These are phyloP conservation scores for Cosmia trapezina DNA, from an alignment of 2,888 invertebrate genomes.

Conservation along the genomic window DNA sequence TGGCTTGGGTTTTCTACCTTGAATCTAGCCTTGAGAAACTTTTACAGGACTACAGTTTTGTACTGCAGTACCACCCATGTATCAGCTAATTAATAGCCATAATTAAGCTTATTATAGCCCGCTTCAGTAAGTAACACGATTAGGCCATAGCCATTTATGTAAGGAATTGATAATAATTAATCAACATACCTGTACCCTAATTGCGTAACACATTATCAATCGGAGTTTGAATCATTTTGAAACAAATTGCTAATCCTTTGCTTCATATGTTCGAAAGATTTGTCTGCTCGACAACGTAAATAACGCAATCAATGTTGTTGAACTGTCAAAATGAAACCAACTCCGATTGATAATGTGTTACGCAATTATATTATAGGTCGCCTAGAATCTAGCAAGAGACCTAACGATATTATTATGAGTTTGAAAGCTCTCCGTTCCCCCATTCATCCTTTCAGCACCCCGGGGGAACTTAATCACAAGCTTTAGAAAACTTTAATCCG, in stretches of 20 bases:
- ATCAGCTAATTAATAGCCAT: background rate
- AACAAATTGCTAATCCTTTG: too few relatives aligned
- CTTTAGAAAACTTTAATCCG: slow-evolving; percentile 27
- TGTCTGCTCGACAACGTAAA: too few relatives aligned
- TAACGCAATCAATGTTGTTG: too few relatives aligned
- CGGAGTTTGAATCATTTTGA: too few relatives aligned
- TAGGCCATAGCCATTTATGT: background rate
- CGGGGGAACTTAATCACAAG: slow-evolving; percentile 25
- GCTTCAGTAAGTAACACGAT: slow-evolving; percentile 1
- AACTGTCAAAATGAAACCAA: too few relatives aligned
- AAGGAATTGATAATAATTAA: background rate
- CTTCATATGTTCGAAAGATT: too few relatives aligned
- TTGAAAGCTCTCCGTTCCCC: slow-evolving; percentile 11
- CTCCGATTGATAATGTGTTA: too few relatives aligned
- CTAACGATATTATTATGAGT: slow-evolving; percentile 1
- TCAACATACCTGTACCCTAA: too few relatives aligned
- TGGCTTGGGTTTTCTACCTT: background rate
- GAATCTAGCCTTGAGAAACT: background rate
- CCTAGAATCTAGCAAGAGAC: background rate
- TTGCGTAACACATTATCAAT: too few relatives aligned
- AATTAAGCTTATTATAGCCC: background rate
- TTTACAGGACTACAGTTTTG: background rate
- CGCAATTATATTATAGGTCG: too few relatives aligned
- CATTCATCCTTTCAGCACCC: slow-evolving; percentile 16
- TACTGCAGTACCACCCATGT: background rate